Conservation (phyloP, 2,797 vertebrate species). For the Chiropotes sagulatus region DNA sequence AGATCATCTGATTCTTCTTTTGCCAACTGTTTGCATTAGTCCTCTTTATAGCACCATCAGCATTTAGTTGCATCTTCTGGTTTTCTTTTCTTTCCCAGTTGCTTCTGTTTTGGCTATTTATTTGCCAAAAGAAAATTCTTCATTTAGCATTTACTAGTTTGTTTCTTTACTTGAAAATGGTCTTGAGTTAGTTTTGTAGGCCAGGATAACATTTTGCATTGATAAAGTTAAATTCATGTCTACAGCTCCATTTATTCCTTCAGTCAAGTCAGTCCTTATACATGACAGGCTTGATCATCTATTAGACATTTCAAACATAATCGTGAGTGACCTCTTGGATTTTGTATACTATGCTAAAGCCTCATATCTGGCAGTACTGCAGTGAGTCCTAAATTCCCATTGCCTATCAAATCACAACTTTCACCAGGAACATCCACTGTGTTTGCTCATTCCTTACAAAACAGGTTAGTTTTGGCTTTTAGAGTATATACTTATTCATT, state of each 20-base stretch:
- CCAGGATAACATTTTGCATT: neutral
- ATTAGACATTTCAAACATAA: neutral
- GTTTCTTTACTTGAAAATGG: neutral
- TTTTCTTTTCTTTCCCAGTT: neutral
- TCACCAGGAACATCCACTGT: neutral
- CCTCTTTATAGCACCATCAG: neutral
- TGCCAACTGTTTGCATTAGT: neutral
- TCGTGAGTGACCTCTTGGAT: neutral
- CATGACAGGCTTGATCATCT: neutral
- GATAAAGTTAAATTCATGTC: neutral
- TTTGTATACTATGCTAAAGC: neutral
- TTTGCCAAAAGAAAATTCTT: neutral
- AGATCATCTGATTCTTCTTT: neutral
- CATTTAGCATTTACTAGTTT: neutral
- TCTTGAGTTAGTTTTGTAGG: neutral
- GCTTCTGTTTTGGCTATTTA: neutral
- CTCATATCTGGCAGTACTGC: neutral
- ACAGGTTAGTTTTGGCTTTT: neutral
- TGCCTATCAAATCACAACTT: neutral
- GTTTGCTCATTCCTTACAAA: neutral
- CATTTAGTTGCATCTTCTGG: neutral
- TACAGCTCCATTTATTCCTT: neutral
- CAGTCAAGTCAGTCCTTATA: neutral
- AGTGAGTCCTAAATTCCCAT: neutral
- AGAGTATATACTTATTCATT: neutral